phyloP scores from a whole-genome alignment of 92 coral and sea anemone genomes.

The Palythoa grandis region DNA sequence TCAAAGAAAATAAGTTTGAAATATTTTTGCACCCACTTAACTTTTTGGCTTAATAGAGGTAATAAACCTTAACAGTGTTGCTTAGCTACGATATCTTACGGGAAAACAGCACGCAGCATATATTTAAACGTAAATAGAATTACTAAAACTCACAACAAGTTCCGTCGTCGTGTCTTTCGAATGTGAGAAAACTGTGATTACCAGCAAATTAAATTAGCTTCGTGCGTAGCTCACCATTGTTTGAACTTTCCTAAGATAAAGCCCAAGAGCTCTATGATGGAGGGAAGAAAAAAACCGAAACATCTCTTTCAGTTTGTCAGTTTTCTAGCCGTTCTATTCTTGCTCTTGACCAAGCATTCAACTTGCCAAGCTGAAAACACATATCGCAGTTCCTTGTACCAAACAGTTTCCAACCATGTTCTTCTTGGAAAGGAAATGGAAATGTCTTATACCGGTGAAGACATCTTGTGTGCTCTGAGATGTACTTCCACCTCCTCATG shows the following conservation, averaged over 20 bases:
- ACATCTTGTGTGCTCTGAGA: conserved; percentile 17
- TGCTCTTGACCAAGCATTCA: not conserved
- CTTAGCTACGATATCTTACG: not conserved
- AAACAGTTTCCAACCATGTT: not conserved
- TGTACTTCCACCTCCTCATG: conserved; percentile 3
- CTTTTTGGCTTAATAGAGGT: not conserved
- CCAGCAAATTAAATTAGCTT: too few species aligned
- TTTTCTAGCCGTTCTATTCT: not conserved
- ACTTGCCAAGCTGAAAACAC: not conserved
- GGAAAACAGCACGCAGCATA: not conserved
- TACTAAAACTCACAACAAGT: not conserved
- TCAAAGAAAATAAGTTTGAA: not conserved
- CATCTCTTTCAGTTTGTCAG: not conserved
- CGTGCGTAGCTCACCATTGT: not conserved
- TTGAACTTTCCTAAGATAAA: not conserved
- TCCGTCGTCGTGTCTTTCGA: not conserved
- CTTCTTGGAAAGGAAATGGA: conserved; percentile 27
- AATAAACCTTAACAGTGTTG: not conserved
- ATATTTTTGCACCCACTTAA: not conserved
- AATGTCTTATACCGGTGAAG: conserved; percentile 1
- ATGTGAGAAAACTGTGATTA: not conserved
- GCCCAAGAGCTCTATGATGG: not conserved
- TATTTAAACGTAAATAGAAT: not conserved
- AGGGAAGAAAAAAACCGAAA: not conserved
- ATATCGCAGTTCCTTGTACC: conserved; percentile 3